phyloP scores from a whole-genome alignment of 2,113 vertebrate genomes.

The Procavia capensis region DNA sequence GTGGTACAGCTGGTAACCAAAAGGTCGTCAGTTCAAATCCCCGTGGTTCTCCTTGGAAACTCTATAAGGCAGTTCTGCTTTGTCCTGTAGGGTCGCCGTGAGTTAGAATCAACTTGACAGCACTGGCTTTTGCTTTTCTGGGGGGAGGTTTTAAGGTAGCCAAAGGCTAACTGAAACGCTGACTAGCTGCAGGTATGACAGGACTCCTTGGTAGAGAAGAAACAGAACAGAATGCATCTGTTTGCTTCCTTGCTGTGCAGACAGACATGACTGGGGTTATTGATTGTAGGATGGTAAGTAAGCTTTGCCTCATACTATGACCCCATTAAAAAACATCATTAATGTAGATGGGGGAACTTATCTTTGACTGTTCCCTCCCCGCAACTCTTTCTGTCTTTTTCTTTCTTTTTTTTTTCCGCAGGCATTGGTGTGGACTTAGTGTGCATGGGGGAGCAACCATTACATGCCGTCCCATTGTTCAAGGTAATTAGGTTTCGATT shows the following conservation, averaged over 20 bases:
- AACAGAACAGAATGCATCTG: neutral
- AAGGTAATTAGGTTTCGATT: slow-evolving; percentile 88
- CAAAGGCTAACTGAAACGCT: neutral
- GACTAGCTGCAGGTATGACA: neutral
- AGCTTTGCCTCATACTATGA: neutral
- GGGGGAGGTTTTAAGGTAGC: no score
- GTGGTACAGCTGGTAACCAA: no score
- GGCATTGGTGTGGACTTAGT: slow-evolving; percentile 98
- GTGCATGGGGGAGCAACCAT: slow-evolving; percentile 97
- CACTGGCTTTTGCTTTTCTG: no score
- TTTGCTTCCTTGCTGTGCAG: neutral
- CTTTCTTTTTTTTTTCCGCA: slow-evolving; percentile 80
- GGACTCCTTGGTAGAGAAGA: neutral
- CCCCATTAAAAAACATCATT: neutral
- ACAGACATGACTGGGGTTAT: neutral
- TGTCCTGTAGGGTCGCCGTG: no score
- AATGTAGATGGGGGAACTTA: neutral
- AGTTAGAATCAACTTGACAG: no score
- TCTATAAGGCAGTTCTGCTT: no score
- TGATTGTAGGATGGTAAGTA: neutral
- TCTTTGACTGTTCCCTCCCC: neutral
- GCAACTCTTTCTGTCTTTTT: neutral
- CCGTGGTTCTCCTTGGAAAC: no score
- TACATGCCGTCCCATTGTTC: slow-evolving; percentile 97
- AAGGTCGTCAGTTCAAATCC: no score